phyloP scores from a whole-genome alignment of 2,888 invertebrate species.

The Gastrophysa polygoni region DNA sequence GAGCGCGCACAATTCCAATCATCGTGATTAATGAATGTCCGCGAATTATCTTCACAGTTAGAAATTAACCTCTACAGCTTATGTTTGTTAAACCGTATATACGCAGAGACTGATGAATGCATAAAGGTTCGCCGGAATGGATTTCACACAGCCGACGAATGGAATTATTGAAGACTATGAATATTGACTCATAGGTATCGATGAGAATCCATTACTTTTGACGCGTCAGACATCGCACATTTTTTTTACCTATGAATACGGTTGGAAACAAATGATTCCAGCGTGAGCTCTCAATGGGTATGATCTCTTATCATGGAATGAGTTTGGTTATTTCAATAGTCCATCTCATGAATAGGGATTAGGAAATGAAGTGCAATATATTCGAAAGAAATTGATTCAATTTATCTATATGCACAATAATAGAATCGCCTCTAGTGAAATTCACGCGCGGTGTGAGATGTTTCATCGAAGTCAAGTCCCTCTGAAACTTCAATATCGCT shows the following conservation, averaged over 20 bases:
- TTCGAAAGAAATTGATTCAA: no score
- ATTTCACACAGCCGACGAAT: not conserved
- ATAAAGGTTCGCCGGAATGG: not conserved
- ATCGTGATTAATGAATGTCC: not conserved
- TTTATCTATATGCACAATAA: no score
- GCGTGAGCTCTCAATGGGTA: no score
- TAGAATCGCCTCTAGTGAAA: no score
- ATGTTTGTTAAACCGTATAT: not conserved
- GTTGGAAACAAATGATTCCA: no score
- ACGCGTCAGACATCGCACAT: not conserved
- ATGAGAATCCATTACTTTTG: not conserved
- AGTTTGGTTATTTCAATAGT: no score
- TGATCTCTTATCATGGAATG: no score
- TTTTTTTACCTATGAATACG: not conserved
- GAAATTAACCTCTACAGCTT: constrained; percentile 1
- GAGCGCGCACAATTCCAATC: not conserved
- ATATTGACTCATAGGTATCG: not conserved
- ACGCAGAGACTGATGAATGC: not conserved
- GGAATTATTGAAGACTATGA: not conserved
- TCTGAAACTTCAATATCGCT: no score
- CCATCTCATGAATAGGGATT: no score
- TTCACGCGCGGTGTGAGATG: no score
- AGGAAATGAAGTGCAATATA: no score
- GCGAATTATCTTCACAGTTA: constrained; percentile 1
- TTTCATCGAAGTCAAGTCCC: no score